A percentile compares a stretch with the other conserved stretches of the same genome.
phyloP scores from a whole-genome alignment of 2,888 invertebrate genomes.

The Lepidocyrtoides sp. region DNA sequence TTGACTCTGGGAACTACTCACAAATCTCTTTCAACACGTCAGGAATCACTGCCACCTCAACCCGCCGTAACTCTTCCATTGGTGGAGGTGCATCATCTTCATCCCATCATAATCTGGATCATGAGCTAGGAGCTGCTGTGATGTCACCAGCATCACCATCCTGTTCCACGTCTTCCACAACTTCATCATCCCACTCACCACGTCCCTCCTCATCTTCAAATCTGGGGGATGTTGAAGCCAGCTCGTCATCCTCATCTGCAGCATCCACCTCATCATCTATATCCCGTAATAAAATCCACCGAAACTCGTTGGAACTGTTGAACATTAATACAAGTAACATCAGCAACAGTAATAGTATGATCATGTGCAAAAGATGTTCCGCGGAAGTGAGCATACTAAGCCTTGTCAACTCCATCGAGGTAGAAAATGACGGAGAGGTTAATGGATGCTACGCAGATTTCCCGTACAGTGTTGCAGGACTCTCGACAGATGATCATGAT shows the following conservation, averaged over 20 bases:
- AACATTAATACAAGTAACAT: constrained; percentile 1
- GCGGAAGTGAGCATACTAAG: constrained; percentile 83
- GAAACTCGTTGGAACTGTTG: constrained; percentile 24
- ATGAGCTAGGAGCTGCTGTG: constrained; percentile 8
- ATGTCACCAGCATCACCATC: constrained; percentile 60
- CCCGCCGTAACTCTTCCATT: constrained; percentile 64
- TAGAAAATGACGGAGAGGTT: constrained; percentile 73
- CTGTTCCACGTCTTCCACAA: constrained; percentile 17
- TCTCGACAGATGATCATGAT: constrained; percentile 80
- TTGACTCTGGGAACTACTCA: constrained; percentile 82
- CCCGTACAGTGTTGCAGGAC: constrained; percentile 64
- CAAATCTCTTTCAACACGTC: constrained; percentile 75
- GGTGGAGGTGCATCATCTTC: constrained; percentile 44
- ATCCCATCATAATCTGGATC: not conserved
- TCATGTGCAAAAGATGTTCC: constrained; percentile 83
- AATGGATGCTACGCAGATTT: constrained; percentile 72
- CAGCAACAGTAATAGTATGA: constrained; percentile 39
- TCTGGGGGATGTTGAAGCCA: constrained; percentile 58
- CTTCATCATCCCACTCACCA: constrained; percentile 24
- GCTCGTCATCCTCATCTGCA: constrained; percentile 52
- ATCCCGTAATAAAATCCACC: constrained; percentile 61
- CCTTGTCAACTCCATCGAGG: constrained; percentile 84
- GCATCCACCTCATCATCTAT: constrained; percentile 57
- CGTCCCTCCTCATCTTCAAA: constrained; percentile 58
- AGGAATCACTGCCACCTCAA: constrained; percentile 69